Conservation (phyloP, 2,888 invertebrate species). For the Thyatira batis region DNA sequence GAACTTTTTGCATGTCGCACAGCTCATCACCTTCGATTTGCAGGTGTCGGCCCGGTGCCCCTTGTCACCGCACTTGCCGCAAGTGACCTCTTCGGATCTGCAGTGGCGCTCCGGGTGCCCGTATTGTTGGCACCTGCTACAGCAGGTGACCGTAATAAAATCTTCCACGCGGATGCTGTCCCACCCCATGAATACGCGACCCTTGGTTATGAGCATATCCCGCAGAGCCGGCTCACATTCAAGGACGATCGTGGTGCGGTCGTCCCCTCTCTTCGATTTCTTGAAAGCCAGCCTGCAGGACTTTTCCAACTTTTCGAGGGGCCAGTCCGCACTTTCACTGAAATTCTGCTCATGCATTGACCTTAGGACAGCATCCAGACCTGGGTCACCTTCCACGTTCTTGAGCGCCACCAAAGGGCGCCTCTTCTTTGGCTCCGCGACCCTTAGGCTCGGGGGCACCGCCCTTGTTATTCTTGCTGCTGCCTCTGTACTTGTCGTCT, state of each 20-base stretch:
- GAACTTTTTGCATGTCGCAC: slow-evolving; percentile 31
- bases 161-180: slow-evolving; percentile 10
- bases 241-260: slow-evolving; percentile 13
- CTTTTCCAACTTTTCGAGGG: not conserved
- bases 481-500: not conserved
- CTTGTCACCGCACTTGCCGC: slow-evolving; percentile 24
- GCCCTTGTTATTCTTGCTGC: slow-evolving; percentile 5
- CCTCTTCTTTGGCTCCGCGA: not conserved
- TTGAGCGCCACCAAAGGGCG: not conserved
- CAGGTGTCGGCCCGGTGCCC: slow-evolving; percentile 21
- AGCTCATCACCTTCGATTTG: not conserved
- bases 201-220: not conserved
- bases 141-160: slow-evolving; percentile 19
- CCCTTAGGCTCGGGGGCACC: slow-evolving; percentile 6
- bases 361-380: not conserved
- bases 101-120: slow-evolving; percentile 39
- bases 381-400: not conserved
- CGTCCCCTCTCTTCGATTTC: not conserved
- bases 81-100: slow-evolving; percentile 6
- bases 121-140: slow-evolving; percentile 36
- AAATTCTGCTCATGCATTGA: not conserved
- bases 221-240: slow-evolving; percentile 10
- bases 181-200: slow-evolving; percentile 18
- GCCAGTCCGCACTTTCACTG: not conserved
- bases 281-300: not conserved